Base-by-base conservation (phyloP, 2,113 vertebrate genomes). In the Bambusicola thoracicus region DNA sequence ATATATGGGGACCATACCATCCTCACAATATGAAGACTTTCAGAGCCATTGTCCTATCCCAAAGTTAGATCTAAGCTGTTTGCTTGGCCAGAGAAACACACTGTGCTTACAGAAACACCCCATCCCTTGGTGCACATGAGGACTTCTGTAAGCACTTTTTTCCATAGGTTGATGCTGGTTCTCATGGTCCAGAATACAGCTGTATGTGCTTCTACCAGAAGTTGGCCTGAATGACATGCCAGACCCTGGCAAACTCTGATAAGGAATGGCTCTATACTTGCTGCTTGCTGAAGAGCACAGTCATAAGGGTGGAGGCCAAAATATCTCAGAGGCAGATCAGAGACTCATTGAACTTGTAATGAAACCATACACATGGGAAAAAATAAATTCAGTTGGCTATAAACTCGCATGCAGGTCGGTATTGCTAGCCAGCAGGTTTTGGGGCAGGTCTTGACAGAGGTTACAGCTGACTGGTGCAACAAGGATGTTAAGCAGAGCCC, bases 401-500 rank as follows among this genome's bases (percentile, higher is more conserved):
- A 88, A 81, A 63, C 34, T 15, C 20, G 41, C 0, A 0, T 41
- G 21, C 49, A 73, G 51, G n/a, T 29, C 46, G 62, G 77, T 65
- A 32, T 61, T 67, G 51, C 51, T n/a, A 34, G 43, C 40, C 77
- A 22, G 12, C 0, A 30, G 36, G 0, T 32, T 76, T 56, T 0
- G 46, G 53, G 34, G 63, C 53, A 17, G 65, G 67, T 81, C 55
- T 78, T 15, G 24, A 56, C 59, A 85, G 92, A 62, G 49, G 56
- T 51, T 79, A 27, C 6, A 62, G 53, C 48, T 77, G 65, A 30
- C 2, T 1, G 14, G 25, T 44, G 53, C 88, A 89, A 65, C 15
- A 44, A 44, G 21, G 40, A 13, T n/a, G 89, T 90, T 67, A 51
- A 29, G 8, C 1, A 2, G 25, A 84, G 27, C 34, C 20, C 58